phyloP scores from a whole-genome alignment of 1,140 invertebrate species.

The Helicorthomorpha holstii region DNA sequence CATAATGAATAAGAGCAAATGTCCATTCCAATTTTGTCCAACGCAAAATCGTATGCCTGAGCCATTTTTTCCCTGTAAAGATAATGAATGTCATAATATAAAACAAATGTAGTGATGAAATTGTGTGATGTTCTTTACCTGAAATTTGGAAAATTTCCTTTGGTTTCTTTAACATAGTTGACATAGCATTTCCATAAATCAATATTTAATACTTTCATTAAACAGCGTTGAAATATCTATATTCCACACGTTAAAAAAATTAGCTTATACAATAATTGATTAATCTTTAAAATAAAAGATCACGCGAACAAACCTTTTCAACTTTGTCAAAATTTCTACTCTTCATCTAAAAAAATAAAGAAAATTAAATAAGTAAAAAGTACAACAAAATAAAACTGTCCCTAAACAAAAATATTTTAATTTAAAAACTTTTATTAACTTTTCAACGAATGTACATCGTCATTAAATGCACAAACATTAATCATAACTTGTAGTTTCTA shows the following conservation, averaged over 20 bases:
- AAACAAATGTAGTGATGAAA: background rate
- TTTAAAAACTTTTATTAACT: no score
- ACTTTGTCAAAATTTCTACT: constrained; percentile 90
- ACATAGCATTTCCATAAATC: constrained; percentile 97
- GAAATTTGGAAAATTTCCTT: constrained; percentile 77
- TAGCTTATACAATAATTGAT: background rate
- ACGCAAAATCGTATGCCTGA: constrained; percentile 96
- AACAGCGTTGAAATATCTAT: constrained; percentile 90
- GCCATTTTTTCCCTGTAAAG: constrained; percentile 88
- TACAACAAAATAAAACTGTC: no score
- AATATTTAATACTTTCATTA: constrained; percentile 96
- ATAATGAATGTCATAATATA: background rate
- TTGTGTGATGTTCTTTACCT: constrained; percentile 42
- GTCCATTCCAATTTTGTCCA: constrained; percentile 98
- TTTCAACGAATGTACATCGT: no score
- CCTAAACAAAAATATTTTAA: no score
- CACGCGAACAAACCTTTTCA: constrained; percentile 68
- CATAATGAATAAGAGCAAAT: constrained; percentile 89
- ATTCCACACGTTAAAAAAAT: constrained; percentile 19
- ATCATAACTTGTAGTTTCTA: no score
- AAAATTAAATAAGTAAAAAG: no score
- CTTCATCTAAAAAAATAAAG: constrained; percentile 72
- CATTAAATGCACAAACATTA: no score
- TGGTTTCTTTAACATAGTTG: constrained; percentile 95
- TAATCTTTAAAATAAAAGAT: background rate